Evolutionary conservation across 2,797 vertebrate species (phyloP).

Genomic region (Fratercula arctica): DNA sequence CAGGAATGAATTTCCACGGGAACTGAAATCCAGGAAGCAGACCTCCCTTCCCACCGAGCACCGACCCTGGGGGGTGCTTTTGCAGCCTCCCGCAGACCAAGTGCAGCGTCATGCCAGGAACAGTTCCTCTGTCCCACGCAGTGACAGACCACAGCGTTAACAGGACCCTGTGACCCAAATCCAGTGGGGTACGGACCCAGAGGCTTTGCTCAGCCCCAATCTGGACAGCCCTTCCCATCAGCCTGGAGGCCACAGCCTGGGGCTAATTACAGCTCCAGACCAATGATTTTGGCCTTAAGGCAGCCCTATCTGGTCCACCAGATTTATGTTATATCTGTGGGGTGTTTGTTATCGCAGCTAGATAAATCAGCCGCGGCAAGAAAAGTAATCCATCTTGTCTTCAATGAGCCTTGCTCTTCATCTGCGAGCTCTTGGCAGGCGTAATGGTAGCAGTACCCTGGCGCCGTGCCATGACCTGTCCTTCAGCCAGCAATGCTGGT

Average conservation of each 20-base stretch:
- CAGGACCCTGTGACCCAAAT: not conserved
- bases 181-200: not conserved
- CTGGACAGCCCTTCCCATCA: not conserved
- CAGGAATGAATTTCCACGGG: not conserved
- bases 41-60: not conserved
- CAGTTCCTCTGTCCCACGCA: not conserved
- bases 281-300: not conserved
- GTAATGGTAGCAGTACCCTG: constrained; percentile 57
- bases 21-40: not conserved
- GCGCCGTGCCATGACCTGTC: constrained; percentile 69
- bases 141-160: not conserved
- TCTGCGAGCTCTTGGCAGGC: constrained; percentile 64
- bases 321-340: constrained; percentile 73
- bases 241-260: constrained; percentile 73
- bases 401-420: constrained; percentile 39
- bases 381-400: constrained; percentile 61
- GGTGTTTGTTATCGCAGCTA: constrained; percentile 67
- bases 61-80: accelerated
- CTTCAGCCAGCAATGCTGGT: constrained; percentile 68
- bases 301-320: constrained; percentile 57
- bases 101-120: accelerated
- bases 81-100: not conserved
- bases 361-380: constrained; percentile 78
- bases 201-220: not conserved
- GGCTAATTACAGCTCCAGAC: constrained; percentile 78